phyloP scores from a whole-genome alignment of 2,113 vertebrate genomes.

The Eidolon helvum region DNA sequence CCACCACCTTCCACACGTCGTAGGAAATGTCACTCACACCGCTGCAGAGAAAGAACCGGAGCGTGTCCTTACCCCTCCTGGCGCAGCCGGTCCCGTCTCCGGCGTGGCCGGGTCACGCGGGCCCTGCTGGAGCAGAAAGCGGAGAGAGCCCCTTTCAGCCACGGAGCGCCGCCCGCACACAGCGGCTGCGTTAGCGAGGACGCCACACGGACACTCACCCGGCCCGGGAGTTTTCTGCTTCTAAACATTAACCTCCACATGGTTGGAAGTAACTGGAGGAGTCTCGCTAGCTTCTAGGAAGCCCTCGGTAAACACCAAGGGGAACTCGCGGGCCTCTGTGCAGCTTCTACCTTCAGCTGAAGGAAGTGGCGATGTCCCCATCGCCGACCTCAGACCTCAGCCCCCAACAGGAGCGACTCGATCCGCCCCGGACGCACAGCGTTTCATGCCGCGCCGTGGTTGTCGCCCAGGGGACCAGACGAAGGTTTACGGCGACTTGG shows the following conservation, averaged over 20 bases:
- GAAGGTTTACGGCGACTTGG: background rate
- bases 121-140: conserved; percentile 9
- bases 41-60: fast-evolving
- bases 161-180: fast-evolving
- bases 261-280: fast-evolving
- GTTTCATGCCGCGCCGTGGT: fast-evolving
- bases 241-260: conserved; percentile 68
- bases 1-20: no score
- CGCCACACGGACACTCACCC: background rate
- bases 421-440: background rate
- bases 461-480: fast-evolving
- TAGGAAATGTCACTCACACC: fast-evolving
- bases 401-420: background rate
- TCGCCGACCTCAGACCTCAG: conserved; percentile 45
- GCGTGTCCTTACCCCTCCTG: background rate
- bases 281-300: background rate
- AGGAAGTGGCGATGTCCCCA: conserved; percentile 59
- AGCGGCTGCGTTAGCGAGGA: fast-evolving
- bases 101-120: background rate
- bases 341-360: conserved; percentile 20
- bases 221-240: background rate
- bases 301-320: background rate
- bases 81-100: fast-evolving
- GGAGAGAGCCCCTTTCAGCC: background rate
- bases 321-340: conserved; percentile 43